Base-by-base conservation (phyloP, 2,888 invertebrate species). In the Platynereis dumerilii region DNA sequence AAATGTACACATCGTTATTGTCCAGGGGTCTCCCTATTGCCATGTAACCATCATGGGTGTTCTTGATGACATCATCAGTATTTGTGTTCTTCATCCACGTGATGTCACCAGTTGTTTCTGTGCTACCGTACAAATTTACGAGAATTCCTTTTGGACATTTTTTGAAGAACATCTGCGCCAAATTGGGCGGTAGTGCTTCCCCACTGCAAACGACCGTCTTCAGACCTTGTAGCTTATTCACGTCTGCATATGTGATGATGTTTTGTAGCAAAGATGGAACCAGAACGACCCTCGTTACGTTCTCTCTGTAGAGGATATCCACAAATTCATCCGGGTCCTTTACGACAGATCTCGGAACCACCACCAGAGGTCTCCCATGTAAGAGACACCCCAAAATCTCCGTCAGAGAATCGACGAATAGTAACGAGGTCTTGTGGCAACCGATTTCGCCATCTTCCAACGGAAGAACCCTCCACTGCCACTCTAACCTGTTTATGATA, bases 91-190 rank as follows among this genome's bases (percentile, higher is more conserved):
- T 86, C 74, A 91, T 90, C 76, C 89, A 93, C 0, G 93, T 93
- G 1, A 94, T 93, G 79, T 94, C 94, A 0, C 93, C 94, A 91
- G 94, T 93, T 0, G 93, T 90, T 82, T 95, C 95, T 0, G 94
- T 94, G 72, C 93, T 93, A 0, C 95, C 95, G 77, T 94, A 94
- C 79, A 94, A 93, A 80, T 94, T 95, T 60, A 22, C 48, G 7
- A 48, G 22, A 20, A 5, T 3, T 12, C 5, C 17, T 5, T 22
- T 22, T 3, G 48, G 48, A 48, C 24, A 72, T 90, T 88, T 48
- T 15, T 88, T 86, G 81, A 92, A 92, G 86, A 94, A 94, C 74
- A 91, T 89, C 45, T 87, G 85, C 0, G 91, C 91, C 39, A 93
- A 83, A 0, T 90, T 87, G 5, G 89, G 87, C 17, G 90, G 87